phyloP scores from a whole-genome alignment of 2,797 vertebrate species.

The Microhierax caerulescens region DNA sequence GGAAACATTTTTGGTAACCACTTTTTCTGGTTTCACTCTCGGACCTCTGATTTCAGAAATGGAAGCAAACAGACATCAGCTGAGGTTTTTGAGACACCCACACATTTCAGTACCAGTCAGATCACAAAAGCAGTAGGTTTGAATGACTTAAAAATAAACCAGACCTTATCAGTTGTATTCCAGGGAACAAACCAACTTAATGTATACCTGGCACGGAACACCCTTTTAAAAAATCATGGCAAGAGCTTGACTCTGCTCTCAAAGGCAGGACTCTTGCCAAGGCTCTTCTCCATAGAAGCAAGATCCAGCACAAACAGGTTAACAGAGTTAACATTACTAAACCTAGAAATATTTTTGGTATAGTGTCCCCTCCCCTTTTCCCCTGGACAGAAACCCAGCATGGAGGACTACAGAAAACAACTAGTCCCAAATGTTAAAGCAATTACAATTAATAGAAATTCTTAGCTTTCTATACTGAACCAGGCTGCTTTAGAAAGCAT shows the following conservation, averaged over 20 bases:
- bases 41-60: not conserved
- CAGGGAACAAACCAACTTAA: not conserved
- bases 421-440: not conserved
- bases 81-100: not conserved
- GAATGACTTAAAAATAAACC: not conserved
- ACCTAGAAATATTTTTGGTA: not conserved
- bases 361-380: not conserved
- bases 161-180: not conserved
- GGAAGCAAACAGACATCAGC: not conserved
- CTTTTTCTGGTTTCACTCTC: not conserved
- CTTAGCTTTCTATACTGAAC: not conserved
- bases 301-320: not conserved
- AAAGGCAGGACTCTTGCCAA: not conserved
- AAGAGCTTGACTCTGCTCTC: not conserved
- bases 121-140: not conserved
- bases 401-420: not conserved
- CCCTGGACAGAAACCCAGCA: not conserved
- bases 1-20: not conserved
- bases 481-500: not conserved
- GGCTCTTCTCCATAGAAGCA: not conserved
- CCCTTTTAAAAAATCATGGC: rapidly evolving
- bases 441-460: not conserved
- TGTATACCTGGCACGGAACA: not conserved
- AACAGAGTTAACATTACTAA: not conserved
- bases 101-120: not conserved